Base-by-base conservation (phyloP, 2,113 vertebrate species). In the Sciurus niger region DNA sequence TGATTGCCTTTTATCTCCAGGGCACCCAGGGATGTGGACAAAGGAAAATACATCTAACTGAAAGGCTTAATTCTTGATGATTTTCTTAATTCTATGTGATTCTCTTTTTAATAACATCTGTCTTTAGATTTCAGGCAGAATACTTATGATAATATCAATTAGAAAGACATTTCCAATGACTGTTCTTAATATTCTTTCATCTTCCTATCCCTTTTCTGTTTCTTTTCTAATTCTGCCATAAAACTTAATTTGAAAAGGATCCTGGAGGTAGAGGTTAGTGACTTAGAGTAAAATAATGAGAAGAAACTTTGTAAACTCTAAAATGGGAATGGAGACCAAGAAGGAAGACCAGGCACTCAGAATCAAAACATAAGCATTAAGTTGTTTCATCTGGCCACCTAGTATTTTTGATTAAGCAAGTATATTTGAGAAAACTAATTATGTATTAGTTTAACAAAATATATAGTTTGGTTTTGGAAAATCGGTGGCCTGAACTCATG, bases 381-480 rank as follows among this genome's bases (percentile, higher is more conserved):
- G 58, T 11, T n/a, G 17, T 55, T 48, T 87, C 82, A 14, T 85
- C 40, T 70, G 55, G 6, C 37, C 30, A 32, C 37, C 63, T 48
- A 67, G 34, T 30, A 60, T 51, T 93, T 91, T 87, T 53, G 32
- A 60, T 83, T 89, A 55, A 34, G 28, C 34, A 88, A 86, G 4
- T 83, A 34, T 83, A 79, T 79, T 48, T 63, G 68, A 30, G 17
- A 95, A 98, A 93, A 88, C 43, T 88, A 34, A 84, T 89, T 63
- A 55, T 79, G 55, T 95, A 73, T 89, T 73, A 20, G 37, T 89
- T 87, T 37, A 89, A 76, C 9, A 79, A 78, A 97, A 89, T 0
- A 94, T 78, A 74, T 46, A 93, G 18, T 72, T 28, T 4, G 85
- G 40, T 97, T 60, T 46, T 84, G 70, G 58, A 20, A 70, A 95